Evolutionary conservation across 2,797 vertebrate species (phyloP), one percentile per base, ranked within the genome.

Genomic region (Typhlichthys eigenmanni): DNA sequence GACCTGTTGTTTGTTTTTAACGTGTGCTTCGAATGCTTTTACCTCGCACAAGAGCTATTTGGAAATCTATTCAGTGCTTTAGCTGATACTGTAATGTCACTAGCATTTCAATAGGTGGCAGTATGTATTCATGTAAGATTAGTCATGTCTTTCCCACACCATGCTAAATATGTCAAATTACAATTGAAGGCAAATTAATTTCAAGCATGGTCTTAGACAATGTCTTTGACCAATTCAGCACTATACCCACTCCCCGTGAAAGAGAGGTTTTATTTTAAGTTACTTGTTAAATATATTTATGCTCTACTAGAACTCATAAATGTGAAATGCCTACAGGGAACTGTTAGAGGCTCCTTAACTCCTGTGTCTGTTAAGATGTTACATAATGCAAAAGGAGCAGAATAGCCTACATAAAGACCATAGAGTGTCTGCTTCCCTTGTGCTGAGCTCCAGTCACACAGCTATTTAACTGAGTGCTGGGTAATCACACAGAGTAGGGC

Each of bases 401-500:
- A 29, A 48, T 64, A 1, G 69, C 53, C 66, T 64, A 74, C 24
- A 29, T 60, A 57, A 70, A 60, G 62, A 69, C 52, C 66, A 70
- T 80, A 69, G 58, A 64, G 55, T 47, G 56, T 48, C 65, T 13
- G 46, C 62, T 13, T 80, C 75, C 74, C 75, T 47, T 12, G 79
- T 47, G 76, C 71, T 64, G 64, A 7, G 38, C 74, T 73, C 71
- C 62, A 57, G 81, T 83, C 82, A 84, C 84, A 81, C 84, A 84
- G 75, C 82, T 83, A 79, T 80, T 87, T 85, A 84, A 86, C 81
- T 83, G 82, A 80, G 84, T 76, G 55, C 78, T 7, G 13, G 67
- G 68, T 77, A 87, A 87, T 87, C 79, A 84, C 75, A 34, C 59
- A 55, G 69, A 80, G 77, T 72, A 52, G 58, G 74, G 67, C 2